These are phyloP conservation scores for Acheta domesticus DNA, from an alignment of 2,888 invertebrate genomes.

Conservation along the genomic window DNA sequence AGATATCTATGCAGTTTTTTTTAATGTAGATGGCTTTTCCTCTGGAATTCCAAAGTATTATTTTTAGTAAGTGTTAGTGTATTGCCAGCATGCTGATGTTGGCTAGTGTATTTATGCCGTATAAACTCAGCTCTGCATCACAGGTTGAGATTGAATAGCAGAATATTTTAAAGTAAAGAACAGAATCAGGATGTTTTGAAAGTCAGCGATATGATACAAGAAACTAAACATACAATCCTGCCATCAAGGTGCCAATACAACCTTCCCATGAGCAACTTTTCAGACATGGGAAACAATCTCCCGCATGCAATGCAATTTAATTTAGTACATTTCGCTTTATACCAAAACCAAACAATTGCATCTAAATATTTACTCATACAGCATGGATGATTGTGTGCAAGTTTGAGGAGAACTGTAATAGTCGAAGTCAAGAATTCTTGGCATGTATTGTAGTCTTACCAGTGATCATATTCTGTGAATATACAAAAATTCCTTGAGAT, in stretches of 20 bases:
- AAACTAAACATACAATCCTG: conserved; percentile 34
- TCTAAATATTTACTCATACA: conserved; percentile 26
- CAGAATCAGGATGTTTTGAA: conserved; percentile 20
- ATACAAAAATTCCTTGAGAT: conserved; percentile 48
- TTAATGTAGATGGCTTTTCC: conserved; percentile 12
- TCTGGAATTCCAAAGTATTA: conserved; percentile 31
- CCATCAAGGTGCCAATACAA: conserved; percentile 36
- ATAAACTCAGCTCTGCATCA: conserved; percentile 30
- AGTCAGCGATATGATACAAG: conserved; percentile 25
- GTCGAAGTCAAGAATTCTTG: conserved; percentile 29
- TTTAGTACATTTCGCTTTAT: conserved; percentile 31
- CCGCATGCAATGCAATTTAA: conserved; percentile 31
- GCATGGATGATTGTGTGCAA: conserved; percentile 26
- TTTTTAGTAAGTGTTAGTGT: conserved; percentile 36
- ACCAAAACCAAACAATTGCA: conserved; percentile 29
- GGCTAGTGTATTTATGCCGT: conserved; percentile 31
- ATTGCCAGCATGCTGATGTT: conserved; percentile 23
- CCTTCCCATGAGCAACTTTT: conserved; percentile 28
- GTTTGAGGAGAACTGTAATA: conserved; percentile 20
- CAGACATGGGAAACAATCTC: conserved; percentile 22
- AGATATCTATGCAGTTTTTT: conserved; percentile 18
- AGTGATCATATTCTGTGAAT: conserved; percentile 27
- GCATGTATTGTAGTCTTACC: conserved; percentile 33
- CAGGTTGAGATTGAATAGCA: conserved; percentile 30
- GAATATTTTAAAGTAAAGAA: conserved; percentile 25